A percentile compares a stretch with the other conserved stretches of the same genome.
phyloP scores from a whole-genome alignment of 2,113 vertebrate species.

The Corapipo altera region DNA sequence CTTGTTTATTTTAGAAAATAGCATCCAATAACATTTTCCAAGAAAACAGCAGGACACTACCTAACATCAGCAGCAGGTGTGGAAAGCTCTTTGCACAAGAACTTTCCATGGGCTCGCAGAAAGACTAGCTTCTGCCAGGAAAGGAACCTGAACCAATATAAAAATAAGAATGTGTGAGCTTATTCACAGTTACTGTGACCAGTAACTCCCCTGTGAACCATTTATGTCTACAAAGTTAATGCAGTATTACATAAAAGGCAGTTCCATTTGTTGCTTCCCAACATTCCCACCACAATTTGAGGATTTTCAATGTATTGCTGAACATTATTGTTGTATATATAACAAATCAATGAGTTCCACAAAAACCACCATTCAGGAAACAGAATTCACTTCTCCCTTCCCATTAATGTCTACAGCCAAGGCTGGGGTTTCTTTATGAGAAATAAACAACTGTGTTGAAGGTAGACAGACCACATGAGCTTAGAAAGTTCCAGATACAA shows the following conservation, averaged over 20 bases:
- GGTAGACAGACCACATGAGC: not conserved
- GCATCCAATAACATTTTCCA: constrained; percentile 39
- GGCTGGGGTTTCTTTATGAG: constrained; percentile 22
- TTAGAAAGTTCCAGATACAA: not conserved
- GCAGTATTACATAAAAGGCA: not conserved
- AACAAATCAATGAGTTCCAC: constrained; percentile 15
- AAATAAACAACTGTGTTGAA: constrained; percentile 23
- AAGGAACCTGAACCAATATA: not conserved
- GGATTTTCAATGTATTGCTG: not conserved
- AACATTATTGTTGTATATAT: not conserved
- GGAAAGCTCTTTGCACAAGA: not conserved
- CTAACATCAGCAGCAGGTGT: not conserved
- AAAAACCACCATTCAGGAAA: not conserved
- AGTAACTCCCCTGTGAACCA: not conserved
- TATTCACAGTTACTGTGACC: not conserved
- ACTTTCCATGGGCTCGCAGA: not conserved
- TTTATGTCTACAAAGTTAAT: not conserved
- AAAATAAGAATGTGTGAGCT: not conserved
- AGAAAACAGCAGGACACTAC: constrained; percentile 10
- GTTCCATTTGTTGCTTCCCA: not conserved
- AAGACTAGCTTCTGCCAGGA: not conserved
- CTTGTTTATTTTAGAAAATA: constrained; percentile 52
- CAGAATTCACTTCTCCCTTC: constrained; percentile 12
- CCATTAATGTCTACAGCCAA: not conserved
- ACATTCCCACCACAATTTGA: not conserved